Base-by-base conservation (phyloP, 2,113 vertebrate genomes). In the Abramis brama region DNA sequence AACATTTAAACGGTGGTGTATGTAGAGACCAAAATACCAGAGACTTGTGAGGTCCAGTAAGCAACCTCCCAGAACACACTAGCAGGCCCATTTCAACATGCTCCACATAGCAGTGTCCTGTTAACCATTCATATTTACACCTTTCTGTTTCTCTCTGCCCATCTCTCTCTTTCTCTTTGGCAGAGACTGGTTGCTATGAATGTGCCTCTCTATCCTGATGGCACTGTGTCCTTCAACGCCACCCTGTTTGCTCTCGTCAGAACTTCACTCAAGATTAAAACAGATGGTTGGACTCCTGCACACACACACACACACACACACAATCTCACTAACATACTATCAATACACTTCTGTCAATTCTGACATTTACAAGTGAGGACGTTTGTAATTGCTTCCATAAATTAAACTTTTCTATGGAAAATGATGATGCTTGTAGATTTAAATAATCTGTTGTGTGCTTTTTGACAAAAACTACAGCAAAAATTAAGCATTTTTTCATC, bases 181-280 rank as follows among this genome's bases (percentile, higher is more conserved):
- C 93, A 98, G 97, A 95, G 97, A 85, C 92, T 98, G 87, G 97
- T 98, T 15, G 95, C 96, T 1, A 98, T 98, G 97, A 98, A 98
- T 90, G 97, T 98, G 95, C 97, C 97, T 52, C 94, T 98, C 66
- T 96, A 96, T 86, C 83, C 94, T 2, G 97, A 98, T 10, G 97
- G 97, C 30, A 98, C 96, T 0, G 97, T 98, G 80, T 97, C 96
- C 52, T 98, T 97, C 80, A 98, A 97, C 0, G 97, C 97, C 66
- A 98, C 97, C 0, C 95, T 98, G 36, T 98, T 98, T 73, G 97
- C 97, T 85, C 92, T 98, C 84, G 97, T 98, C 39, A 95, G 97
- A 85, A 97, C 97, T 0, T 97, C 97, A 2, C 94, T 98, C 59
- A 97, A 96, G 94, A 97, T 98, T 90, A 97, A 97, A 91, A 97